Base-by-base conservation (phyloP, 2,113 vertebrate species). In the Eolophus roseicapilla region DNA sequence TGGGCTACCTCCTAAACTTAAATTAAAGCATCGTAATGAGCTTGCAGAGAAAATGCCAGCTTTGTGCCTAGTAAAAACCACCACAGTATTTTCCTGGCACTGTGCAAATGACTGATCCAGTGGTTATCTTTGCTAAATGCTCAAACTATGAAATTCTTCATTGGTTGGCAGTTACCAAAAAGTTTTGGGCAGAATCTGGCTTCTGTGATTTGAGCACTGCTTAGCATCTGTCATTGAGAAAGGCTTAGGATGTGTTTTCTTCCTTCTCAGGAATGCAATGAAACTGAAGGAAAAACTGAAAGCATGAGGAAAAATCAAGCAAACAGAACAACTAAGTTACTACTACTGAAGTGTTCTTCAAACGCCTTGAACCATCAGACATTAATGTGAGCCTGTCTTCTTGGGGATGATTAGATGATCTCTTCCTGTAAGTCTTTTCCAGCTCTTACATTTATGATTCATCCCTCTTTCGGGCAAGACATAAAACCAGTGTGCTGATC, bases 101-200 rank as follows among this genome's bases (percentile, higher is more conserved):
- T 37, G 49, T 18, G 29, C 33, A 95, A 94, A 92, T 69, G 74
- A 75, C 85, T 85, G 90, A 95, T 67, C 37, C 80, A 86, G 71
- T 25, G 82, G 50, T 86, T 96, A 93, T 92, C 96, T 94, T 97
- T 97, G 87, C 87, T 92, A 97, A 97, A 92, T 46, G 63, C 75
- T 95, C 82, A 69, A 93, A 92, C 60, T 71, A 87, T 74, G 64
- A 86, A 94, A 87, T 93, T 90, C 77, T 91, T 96, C 7, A 5
- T 60, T 57, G 62, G 68, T 65, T 92, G 92, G 90, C 70, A 94
- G 85, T 82, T 63, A 88, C 55, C 63, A 65, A 86, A 86, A 93
- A 35, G 27, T 43, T 68, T 52, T 53, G 77, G 82, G 87, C 60
- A 93, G 77, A 89, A 91, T 53, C 57, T 87, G 64, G 53, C 59